These are phyloP conservation scores for Papilio polytes DNA, from an alignment of 1,140 invertebrate species.

Conservation along the genomic window DNA sequence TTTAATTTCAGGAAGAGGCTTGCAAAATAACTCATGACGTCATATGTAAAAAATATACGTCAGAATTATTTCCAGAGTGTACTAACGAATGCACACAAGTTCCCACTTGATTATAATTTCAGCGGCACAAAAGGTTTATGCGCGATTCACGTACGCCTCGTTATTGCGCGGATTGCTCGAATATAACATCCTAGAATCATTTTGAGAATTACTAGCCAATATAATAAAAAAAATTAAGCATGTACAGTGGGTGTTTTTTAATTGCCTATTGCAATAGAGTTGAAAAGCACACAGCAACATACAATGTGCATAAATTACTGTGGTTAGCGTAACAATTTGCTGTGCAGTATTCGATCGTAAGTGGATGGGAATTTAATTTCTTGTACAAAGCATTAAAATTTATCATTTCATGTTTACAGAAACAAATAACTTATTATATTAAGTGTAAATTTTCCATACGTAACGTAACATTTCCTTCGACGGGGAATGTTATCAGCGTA, in stretches of 20 bases:
- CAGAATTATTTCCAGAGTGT: not conserved
- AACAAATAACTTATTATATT: not conserved
- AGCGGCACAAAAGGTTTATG: not conserved
- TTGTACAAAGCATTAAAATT: not conserved
- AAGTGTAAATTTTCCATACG: conserved; percentile 24
- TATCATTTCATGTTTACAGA: not conserved
- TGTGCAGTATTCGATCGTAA: too few relatives aligned
- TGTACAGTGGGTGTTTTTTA: too few relatives aligned
- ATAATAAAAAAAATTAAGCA: too few relatives aligned
- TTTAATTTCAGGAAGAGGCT: not conserved
- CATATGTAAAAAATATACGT: not conserved
- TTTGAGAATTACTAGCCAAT: too few relatives aligned
- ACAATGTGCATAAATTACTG: too few relatives aligned
- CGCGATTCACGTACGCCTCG: not conserved
- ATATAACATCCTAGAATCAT: not conserved
- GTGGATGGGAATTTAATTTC: too few relatives aligned
- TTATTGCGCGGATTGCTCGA: not conserved
- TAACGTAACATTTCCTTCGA: conserved; percentile 15
- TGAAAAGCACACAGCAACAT: too few relatives aligned
- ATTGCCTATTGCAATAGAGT: too few relatives aligned
- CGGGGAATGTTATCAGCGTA: conserved; percentile 16
- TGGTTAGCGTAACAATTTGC: too few relatives aligned
- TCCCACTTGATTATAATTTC: conserved; percentile 5
- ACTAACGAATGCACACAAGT: not conserved
- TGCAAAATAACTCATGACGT: not conserved